Evolutionary conservation across 2,113 vertebrate genomes (phyloP), one percentile per base, ranked within the genome.

Genomic region (Anguilla japonica): DNA sequence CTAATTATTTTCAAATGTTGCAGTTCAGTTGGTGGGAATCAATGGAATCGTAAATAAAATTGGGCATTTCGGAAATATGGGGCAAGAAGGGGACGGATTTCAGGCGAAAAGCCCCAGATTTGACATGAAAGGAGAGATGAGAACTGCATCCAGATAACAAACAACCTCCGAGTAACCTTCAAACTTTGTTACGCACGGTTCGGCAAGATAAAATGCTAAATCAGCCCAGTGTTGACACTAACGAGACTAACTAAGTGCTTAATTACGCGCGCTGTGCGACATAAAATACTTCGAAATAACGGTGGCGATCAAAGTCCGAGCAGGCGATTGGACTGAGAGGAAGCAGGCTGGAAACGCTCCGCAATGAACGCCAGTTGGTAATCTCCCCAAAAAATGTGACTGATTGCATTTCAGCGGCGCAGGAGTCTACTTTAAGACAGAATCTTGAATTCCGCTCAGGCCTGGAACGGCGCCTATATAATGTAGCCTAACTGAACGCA

Each of bases 361-460:
- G 41, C 26, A 53, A 53, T 82, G 41, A 8, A 50, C 41, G 81
- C 81, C 43, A 26, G 2, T 50, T 46, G 81, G 22, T 82, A 57
- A 83, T 83, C 34, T 83, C 39, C 82, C 53, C n/a, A 41, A 60
- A 41, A 60, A 14, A 82, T 43, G 41, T 83, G 29, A 57, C 18
- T 57, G 50, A 82, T n/a, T 82, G 43, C 11, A 46, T 53, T 26
- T 43, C 80, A 82, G 43, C 46, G 26, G 41, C 22, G 41, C 80
- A 82, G 16, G 9, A 22, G 81, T 43, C 43, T 18, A 22, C 13
- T 4, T 46, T 43, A 75, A 75, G 34, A 14, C 81, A 53, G 41
- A 29, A 5, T 82, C 43, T 53, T 53, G 43, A n/a, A 82, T 82
- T 82, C 43, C 41, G 53, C 43, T n/a, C 7, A 2, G 18, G 34